Conservation (phyloP, 2,113 vertebrate species). For the Donacobius atricapilla region DNA sequence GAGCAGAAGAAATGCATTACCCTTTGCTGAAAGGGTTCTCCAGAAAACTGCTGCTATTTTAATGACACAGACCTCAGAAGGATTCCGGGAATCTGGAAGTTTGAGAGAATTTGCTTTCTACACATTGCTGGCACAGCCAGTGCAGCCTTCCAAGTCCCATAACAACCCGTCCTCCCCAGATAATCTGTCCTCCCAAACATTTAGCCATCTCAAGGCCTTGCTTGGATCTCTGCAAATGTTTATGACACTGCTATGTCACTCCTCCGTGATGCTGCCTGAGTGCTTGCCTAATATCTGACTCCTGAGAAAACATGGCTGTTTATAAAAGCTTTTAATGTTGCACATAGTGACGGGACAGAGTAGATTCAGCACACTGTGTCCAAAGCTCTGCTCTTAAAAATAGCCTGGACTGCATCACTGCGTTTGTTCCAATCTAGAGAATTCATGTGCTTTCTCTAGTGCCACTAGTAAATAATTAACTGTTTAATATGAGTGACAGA, state of each 20-base stretch:
- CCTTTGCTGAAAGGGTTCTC: neutral
- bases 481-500: slow-evolving; percentile 27
- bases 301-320: slow-evolving; percentile 31
- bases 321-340: slow-evolving; percentile 39
- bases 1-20: neutral
- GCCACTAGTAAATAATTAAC: slow-evolving; percentile 28
- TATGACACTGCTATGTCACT: slow-evolving; percentile 59
- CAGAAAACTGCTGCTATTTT: slow-evolving; percentile 5
- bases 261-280: neutral
- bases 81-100: neutral
- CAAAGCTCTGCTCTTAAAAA: slow-evolving; percentile 22
- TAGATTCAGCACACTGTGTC: slow-evolving; percentile 1
- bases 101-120: slow-evolving; percentile 7
- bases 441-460: neutral
- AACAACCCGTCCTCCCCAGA: slow-evolving; percentile 53
- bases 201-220: slow-evolving; percentile 13
- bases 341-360: neutral
- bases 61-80: neutral
- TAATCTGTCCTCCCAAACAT: slow-evolving; percentile 76
- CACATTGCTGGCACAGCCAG: neutral
- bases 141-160: neutral
- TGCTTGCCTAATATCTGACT: slow-evolving; percentile 8
- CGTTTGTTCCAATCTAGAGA: slow-evolving; percentile 8
- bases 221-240: slow-evolving; percentile 50
- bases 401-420: slow-evolving; percentile 14